phyloP scores from a whole-genome alignment of 1,140 invertebrate genomes.

The Steinernema khuongi region DNA sequence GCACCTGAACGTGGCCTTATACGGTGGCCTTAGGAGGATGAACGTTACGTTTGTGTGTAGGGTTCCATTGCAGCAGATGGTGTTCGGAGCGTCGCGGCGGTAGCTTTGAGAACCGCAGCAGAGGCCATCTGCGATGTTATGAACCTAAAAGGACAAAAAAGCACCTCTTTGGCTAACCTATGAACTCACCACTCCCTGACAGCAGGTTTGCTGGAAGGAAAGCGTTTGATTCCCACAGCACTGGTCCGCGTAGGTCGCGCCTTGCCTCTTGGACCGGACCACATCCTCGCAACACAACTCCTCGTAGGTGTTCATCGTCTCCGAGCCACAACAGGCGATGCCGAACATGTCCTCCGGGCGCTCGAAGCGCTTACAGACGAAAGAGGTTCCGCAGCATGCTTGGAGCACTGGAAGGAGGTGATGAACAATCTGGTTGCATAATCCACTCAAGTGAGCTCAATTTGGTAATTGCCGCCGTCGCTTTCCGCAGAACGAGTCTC shows the following conservation, averaged over 20 bases:
- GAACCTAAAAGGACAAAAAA: too few relatives aligned
- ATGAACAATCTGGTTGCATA: not conserved
- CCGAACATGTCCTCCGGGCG: not conserved
- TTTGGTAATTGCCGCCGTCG: not conserved
- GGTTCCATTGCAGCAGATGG: not conserved
- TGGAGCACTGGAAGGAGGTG: not conserved
- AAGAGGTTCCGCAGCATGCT: not conserved
- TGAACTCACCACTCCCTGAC: not conserved
- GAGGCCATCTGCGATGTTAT: not conserved
- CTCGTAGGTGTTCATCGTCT: not conserved
- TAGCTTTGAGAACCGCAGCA: not conserved
- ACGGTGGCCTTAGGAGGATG: not conserved
- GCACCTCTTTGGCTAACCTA: too few relatives aligned
- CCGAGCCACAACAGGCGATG: not conserved
- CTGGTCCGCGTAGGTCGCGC: not conserved
- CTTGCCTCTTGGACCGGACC: not conserved
- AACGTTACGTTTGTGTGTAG: not conserved
- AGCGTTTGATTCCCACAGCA: not conserved
- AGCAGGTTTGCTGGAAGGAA: not conserved
- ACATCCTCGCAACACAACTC: not conserved
- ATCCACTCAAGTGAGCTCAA: not conserved
- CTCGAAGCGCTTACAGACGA: not conserved
- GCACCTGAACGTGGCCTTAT: not conserved
- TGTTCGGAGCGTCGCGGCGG: not conserved
- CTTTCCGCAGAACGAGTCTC: not conserved